A percentile compares a stretch with the other conserved stretches of the same genome.
Conservation (phyloP, 1,140 invertebrate genomes). For the Bombus fervidus region DNA sequence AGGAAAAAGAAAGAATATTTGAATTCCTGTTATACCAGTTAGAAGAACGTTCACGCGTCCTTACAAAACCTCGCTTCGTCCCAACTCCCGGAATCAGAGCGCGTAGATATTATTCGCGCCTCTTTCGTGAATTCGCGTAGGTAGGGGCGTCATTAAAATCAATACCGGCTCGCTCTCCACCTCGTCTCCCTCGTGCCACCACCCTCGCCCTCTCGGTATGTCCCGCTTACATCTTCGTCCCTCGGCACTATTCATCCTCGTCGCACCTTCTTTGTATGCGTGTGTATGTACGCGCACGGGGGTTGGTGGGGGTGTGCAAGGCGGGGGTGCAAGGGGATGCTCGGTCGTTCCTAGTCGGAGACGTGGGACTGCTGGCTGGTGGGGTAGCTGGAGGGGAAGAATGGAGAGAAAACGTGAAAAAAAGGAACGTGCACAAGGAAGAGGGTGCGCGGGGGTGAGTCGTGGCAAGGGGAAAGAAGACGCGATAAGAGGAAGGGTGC, state of each 20-base stretch:
- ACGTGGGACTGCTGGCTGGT: slow-evolving; percentile 52
- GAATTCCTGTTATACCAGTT: not conserved
- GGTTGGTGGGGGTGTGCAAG: not conserved
- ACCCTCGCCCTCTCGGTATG: slow-evolving; percentile 20
- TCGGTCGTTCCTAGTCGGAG: slow-evolving; percentile 39
- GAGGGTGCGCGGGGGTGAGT: slow-evolving; percentile 19
- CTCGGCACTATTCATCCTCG: slow-evolving; percentile 46
- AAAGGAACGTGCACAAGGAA: slow-evolving; percentile 38
- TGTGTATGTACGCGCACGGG: not conserved
- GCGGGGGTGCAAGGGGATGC: slow-evolving; percentile 51
- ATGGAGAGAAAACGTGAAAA: slow-evolving; percentile 49
- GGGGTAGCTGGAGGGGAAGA: slow-evolving; percentile 31
- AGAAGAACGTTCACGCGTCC: not conserved
- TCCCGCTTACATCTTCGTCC: slow-evolving; percentile 50
- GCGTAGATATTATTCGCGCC: slow-evolving; percentile 78
- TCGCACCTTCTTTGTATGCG: slow-evolving; percentile 12
- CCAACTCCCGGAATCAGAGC: slow-evolving; percentile 67
- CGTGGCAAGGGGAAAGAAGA: slow-evolving; percentile 45
- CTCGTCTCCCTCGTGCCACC: slow-evolving; percentile 61
- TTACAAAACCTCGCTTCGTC: not conserved
- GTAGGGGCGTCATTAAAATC: slow-evolving; percentile 82
- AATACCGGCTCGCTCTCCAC: slow-evolving; percentile 79
- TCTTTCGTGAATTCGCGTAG: slow-evolving; percentile 75
- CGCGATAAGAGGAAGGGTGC: slow-evolving; percentile 74
- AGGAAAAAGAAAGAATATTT: no score